phyloP scores from a whole-genome alignment of 2,888 invertebrate species.

The Drosophila tripunctata region DNA sequence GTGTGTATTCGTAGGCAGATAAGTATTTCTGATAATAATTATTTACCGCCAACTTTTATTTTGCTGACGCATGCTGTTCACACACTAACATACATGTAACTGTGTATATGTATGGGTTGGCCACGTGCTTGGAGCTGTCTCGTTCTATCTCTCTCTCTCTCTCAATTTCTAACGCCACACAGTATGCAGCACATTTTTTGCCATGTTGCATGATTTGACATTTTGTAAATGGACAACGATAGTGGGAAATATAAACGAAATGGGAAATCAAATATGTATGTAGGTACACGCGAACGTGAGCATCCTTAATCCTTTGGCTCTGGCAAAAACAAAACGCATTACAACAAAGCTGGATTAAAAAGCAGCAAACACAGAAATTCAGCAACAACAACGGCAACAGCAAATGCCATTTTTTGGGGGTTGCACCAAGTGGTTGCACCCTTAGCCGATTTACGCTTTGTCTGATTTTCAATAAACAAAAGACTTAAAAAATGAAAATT shows the following conservation, averaged over 20 bases:
- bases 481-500: slow-evolving; percentile 26
- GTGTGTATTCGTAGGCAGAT: slow-evolving; percentile 24
- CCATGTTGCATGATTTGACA: slow-evolving; percentile 5
- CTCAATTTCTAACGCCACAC: slow-evolving; percentile 15
- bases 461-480: slow-evolving; percentile 38
- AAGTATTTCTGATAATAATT: slow-evolving; percentile 23
- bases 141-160: background rate
- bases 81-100: background rate
- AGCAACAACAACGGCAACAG: slow-evolving; percentile 35
- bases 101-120: background rate
- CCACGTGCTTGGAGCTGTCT: slow-evolving; percentile 42
- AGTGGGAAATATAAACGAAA: background rate
- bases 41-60: slow-evolving; percentile 18
- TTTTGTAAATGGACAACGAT: slow-evolving; percentile 7
- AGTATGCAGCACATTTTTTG: slow-evolving; percentile 41
- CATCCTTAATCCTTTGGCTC: slow-evolving; percentile 43
- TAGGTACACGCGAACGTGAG: background rate
- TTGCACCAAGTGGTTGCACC: slow-evolving; percentile 42
- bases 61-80: slow-evolving; percentile 25
- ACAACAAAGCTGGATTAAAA: slow-evolving; percentile 65
- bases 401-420: slow-evolving; percentile 22
- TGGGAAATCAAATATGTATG: too few species aligned
- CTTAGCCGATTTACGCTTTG: slow-evolving; percentile 31
- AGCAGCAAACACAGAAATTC: slow-evolving; percentile 62
- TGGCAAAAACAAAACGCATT: slow-evolving; percentile 38